Conservation (phyloP, 2,113 vertebrate genomes). For the Cyprinodon brontotheroides region DNA sequence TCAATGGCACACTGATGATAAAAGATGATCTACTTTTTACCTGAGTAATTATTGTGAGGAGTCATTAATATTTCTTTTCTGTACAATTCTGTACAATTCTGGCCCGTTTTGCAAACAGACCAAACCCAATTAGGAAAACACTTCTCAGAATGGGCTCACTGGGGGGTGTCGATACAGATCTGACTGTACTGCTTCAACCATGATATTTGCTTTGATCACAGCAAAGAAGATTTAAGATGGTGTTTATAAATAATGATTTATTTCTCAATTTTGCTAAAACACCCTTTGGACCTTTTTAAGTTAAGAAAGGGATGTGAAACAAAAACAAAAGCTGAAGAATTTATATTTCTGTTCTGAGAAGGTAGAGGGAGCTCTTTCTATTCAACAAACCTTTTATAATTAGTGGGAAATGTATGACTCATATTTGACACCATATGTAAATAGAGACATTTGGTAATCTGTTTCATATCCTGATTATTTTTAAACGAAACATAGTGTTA, state of each 20-base stretch:
- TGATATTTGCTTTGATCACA: neutral
- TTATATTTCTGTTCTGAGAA: slow-evolving; percentile 7
- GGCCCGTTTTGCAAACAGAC: neutral
- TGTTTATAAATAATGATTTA: neutral
- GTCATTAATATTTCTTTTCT: no score
- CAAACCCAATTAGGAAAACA: neutral
- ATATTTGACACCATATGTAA: neutral
- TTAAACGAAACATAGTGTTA: neutral
- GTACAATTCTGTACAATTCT: neutral
- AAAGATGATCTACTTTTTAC: no score
- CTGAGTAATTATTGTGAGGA: no score
- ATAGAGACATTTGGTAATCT: neutral
- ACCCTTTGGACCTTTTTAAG: neutral
- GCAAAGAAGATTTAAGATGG: neutral
- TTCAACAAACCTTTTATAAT: slow-evolving; percentile 18
- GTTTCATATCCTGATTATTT: neutral
- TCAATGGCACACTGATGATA: no score
- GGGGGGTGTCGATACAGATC: neutral
- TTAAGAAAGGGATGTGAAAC: slow-evolving; percentile 37
- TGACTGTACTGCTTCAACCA: neutral
- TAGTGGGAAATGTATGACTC: slow-evolving; percentile 12
- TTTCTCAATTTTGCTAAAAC: neutral
- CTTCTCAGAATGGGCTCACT: neutral
- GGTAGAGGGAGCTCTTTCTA: neutral
- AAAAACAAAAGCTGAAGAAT: slow-evolving; percentile 43